These are phyloP conservation scores for Lophotriccus pileatus DNA, from an alignment of 2,797 vertebrate genomes.

Conservation along the genomic window DNA sequence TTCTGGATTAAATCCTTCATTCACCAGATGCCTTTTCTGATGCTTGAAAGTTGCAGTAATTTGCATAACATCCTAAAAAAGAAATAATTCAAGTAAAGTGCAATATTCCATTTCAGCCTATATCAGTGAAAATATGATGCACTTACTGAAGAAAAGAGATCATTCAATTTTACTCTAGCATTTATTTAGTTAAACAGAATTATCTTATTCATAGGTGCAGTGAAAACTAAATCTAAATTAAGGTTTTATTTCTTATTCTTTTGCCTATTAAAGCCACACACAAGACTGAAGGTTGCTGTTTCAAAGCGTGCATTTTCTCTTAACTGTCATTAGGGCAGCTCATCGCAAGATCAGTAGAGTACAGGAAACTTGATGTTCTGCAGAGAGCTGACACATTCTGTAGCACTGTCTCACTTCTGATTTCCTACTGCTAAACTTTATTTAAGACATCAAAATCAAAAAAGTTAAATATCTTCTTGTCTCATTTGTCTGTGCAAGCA, in stretches of 20 bases:
- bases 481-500: too few relatives aligned
- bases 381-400: too few relatives aligned
- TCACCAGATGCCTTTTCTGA: neutral
- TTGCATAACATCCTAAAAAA: conserved; percentile 60
- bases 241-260: neutral
- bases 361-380: too few relatives aligned
- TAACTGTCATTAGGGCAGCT: too few relatives aligned
- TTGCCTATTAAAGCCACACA: neutral
- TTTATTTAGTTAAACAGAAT: neutral
- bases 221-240: neutral
- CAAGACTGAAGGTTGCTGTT: neutral
- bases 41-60: neutral
- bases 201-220: neutral
- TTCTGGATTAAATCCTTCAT: conserved; percentile 75
- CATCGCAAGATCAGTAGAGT: too few relatives aligned
- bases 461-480: too few relatives aligned
- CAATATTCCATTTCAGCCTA: neutral
- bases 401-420: too few relatives aligned
- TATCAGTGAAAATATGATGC: neutral
- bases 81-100: neutral
- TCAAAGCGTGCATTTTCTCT: too few relatives aligned
- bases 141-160: neutral
- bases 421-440: too few relatives aligned
- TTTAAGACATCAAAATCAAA: too few relatives aligned
- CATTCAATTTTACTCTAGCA: neutral